Conservation (phyloP, 2,888 invertebrate species). For the Gortyna flavago region DNA sequence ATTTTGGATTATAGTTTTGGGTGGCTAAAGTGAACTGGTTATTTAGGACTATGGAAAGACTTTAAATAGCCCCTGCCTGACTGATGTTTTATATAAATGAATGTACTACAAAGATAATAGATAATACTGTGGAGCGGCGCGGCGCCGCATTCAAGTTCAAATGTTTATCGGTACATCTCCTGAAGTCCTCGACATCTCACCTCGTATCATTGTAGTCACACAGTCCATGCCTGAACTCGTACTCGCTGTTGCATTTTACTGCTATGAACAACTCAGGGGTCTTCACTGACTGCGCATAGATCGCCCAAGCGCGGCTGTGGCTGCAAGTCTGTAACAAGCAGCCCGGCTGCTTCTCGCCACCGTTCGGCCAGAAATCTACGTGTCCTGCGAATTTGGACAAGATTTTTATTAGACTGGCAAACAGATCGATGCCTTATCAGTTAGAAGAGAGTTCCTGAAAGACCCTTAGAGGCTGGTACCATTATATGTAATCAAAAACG, state of each 20-base stretch:
- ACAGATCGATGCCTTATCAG: background rate
- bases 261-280: conserved; percentile 73
- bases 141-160: background rate
- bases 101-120: no score
- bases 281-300: conserved; percentile 76
- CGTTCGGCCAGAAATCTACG: conserved; percentile 84
- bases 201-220: conserved; percentile 70
- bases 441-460: background rate
- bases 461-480: no score
- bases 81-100: no score
- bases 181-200: conserved; percentile 58
- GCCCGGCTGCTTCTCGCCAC: conserved; percentile 81
- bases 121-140: background rate
- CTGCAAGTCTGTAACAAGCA: conserved; percentile 83
- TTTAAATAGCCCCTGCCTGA: no score
- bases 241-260: conserved; percentile 73
- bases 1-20: no score
- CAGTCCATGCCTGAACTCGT: conserved; percentile 71
- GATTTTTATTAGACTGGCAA: background rate
- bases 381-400: conserved; percentile 75
- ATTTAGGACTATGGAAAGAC: no score
- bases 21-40: no score
- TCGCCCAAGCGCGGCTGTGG: conserved; percentile 80
- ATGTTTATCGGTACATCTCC: background rate
- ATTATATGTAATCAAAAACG: no score